A percentile compares a stretch with the other conserved stretches of the same genome.
Evolutionary conservation across 2,888 invertebrate species (phyloP).

Genomic region (Cheilosia grossa): DNA sequence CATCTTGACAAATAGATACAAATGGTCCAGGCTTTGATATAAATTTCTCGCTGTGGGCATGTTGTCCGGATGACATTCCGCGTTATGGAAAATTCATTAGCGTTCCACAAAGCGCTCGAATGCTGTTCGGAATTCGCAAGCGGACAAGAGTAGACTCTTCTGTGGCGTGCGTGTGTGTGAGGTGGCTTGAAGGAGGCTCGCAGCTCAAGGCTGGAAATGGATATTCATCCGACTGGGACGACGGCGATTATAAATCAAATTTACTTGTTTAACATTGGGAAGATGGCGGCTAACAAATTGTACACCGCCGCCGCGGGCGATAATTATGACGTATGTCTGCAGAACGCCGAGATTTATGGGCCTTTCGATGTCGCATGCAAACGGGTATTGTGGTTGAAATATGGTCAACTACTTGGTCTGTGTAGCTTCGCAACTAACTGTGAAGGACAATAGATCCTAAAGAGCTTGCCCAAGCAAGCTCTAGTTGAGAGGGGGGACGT

Average conservation of each 20-base stretch:
- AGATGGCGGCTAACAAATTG: constrained; percentile 63
- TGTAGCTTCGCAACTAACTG: no score
- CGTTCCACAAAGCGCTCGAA: constrained; percentile 59
- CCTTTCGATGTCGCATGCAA: constrained; percentile 26
- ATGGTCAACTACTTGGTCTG: no score
- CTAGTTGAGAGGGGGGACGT: no score
- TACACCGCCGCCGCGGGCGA: constrained; percentile 44
- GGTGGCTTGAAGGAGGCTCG: background rate
- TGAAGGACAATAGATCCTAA: no score
- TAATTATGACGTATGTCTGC: constrained; percentile 67
- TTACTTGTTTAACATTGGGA: constrained; percentile 60
- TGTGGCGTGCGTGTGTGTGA: background rate
- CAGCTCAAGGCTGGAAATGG: constrained; percentile 50
- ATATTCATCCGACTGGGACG: constrained; percentile 42
- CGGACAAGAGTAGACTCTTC: constrained; percentile 3
- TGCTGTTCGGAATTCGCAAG: constrained; percentile 64
- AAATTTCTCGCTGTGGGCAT: constrained; percentile 68
- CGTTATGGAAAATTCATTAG: constrained; percentile 74
- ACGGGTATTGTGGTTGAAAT: no score
- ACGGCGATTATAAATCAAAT: constrained; percentile 70
- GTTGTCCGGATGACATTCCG: constrained; percentile 69
- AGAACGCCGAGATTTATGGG: constrained; percentile 58
- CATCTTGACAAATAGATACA: constrained; percentile 75
- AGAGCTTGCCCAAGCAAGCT: no score
- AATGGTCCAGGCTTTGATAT: constrained; percentile 69